Conservation (phyloP, 2,113 vertebrate species). For the Oryzias curvinotus region DNA sequence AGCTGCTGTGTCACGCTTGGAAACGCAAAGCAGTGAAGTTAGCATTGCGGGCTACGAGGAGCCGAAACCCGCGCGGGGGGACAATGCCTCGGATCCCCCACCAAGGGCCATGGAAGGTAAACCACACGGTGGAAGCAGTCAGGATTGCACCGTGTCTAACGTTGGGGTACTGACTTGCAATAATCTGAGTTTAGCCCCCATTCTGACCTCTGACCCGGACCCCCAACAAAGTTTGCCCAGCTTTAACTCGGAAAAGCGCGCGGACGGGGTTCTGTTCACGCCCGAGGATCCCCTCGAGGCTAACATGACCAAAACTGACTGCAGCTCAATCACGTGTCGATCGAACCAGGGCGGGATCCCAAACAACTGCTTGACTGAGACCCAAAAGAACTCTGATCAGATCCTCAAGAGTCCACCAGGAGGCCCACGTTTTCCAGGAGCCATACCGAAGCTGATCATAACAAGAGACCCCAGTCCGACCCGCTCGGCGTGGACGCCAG, state of each 20-base stretch:
- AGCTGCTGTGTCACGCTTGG: constrained; percentile 48
- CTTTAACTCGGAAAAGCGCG: constrained; percentile 29
- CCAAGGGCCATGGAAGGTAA: constrained; percentile 71
- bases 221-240: constrained; percentile 18
- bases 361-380: background rate
- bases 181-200: constrained; percentile 6
- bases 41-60: constrained; percentile 39
- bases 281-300: constrained; percentile 2
- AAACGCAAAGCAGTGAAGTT: constrained; percentile 40
- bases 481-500: constrained; percentile 21
- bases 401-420: constrained; percentile 1
- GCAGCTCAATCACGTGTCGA: background rate
- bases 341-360: constrained; percentile 4
- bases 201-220: constrained; percentile 25
- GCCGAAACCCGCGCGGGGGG: constrained; percentile 32
- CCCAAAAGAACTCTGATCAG: constrained; percentile 11
- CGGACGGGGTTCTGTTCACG: constrained; percentile 3
- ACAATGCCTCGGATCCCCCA: constrained; percentile 71
- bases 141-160: constrained; percentile 12
- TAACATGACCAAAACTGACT: constrained; percentile 57
- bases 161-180: constrained; percentile 2
- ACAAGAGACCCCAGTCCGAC: constrained; percentile 78
- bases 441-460: constrained; percentile 86
- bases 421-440: constrained; percentile 58
- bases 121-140: constrained; percentile 37